Conservation (phyloP, 1,140 invertebrate species). For the Zaprionus camerounensis region DNA sequence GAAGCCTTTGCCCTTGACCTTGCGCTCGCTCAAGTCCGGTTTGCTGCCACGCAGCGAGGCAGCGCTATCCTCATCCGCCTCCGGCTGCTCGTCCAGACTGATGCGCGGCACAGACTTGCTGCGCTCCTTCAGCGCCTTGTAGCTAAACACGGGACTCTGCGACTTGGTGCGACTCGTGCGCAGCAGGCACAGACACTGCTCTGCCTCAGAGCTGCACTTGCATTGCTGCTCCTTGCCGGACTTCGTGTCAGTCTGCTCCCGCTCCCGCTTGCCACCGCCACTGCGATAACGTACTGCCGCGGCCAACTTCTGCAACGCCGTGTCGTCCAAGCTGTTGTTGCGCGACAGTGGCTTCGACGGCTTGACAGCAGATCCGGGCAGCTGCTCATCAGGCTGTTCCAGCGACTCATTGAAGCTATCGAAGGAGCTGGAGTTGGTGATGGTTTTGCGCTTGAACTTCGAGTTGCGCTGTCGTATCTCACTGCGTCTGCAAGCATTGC, state of each 20-base stretch:
- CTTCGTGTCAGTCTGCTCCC: conserved; percentile 34
- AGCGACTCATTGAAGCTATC: conserved; percentile 76
- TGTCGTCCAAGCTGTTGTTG: conserved; percentile 77
- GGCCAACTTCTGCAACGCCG: conserved; percentile 67
- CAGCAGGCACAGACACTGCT: conserved; percentile 55
- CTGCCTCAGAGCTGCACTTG: conserved; percentile 47
- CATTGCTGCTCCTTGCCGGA: conserved; percentile 45
- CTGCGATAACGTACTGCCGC: conserved; percentile 66
- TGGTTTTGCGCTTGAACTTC: conserved; percentile 86
- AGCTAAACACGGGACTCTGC: conserved; percentile 70
- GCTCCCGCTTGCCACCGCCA: conserved; percentile 32
- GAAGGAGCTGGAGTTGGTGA: conserved; percentile 75
- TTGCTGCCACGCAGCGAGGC: conserved; percentile 71
- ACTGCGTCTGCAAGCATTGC: conserved; percentile 80
- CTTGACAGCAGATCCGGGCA: conserved; percentile 22
- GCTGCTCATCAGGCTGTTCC: conserved; percentile 36
- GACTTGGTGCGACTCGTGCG: conserved; percentile 66
- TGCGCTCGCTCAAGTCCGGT: conserved; percentile 71
- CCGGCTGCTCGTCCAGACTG: conserved; percentile 59
- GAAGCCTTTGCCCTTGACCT: conserved; percentile 69
- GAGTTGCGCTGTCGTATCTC: conserved; percentile 86
- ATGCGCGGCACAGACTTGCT: conserved; percentile 82
- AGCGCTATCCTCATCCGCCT: conserved; percentile 55
- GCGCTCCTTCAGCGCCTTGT: conserved; percentile 78
- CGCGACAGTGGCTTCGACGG: conserved; percentile 53